Conservation (phyloP, 2,888 invertebrate genomes). For the Thelaira solivaga region DNA sequence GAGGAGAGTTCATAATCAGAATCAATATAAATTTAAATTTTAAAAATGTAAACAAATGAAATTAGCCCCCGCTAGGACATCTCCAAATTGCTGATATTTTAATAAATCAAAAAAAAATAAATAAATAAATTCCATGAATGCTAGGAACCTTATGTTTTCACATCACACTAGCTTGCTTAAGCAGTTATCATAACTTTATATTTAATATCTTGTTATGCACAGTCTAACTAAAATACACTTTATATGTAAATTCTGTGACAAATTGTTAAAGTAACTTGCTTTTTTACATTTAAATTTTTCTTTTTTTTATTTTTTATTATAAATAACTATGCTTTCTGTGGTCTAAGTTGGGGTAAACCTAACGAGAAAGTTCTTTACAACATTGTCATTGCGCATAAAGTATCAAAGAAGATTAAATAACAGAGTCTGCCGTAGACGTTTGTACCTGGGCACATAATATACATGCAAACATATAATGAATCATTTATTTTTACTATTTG, state of each 20-base stretch:
- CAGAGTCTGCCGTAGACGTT: conserved; percentile 17
- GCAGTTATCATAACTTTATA: too few species aligned
- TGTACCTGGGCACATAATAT: too few species aligned
- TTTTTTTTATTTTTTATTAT: neutral
- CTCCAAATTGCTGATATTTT: too few species aligned
- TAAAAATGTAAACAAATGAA: too few species aligned
- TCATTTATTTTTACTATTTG: neutral
- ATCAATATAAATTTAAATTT: too few species aligned
- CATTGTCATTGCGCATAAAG: neutral
- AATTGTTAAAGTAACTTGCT: conserved; percentile 47
- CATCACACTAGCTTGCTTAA: too few species aligned
- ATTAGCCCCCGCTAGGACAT: too few species aligned
- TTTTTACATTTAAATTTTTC: neutral
- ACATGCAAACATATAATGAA: conserved; percentile 12
- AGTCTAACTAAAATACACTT: conserved; percentile 41
- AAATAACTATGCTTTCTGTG: conserved; percentile 3
- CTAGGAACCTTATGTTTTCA: too few species aligned
- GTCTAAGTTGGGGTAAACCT: neutral
- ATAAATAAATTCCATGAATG: too few species aligned
- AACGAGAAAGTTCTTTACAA: neutral
- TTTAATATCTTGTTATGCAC: too few species aligned
- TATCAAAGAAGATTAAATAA: neutral
- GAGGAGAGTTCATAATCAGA: too few species aligned
- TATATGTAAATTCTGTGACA: conserved; percentile 49
- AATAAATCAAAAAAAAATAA: too few species aligned